Evolutionary conservation across 2,113 vertebrate genomes (phyloP).

Genomic region (Bufo gargarizans): DNA sequence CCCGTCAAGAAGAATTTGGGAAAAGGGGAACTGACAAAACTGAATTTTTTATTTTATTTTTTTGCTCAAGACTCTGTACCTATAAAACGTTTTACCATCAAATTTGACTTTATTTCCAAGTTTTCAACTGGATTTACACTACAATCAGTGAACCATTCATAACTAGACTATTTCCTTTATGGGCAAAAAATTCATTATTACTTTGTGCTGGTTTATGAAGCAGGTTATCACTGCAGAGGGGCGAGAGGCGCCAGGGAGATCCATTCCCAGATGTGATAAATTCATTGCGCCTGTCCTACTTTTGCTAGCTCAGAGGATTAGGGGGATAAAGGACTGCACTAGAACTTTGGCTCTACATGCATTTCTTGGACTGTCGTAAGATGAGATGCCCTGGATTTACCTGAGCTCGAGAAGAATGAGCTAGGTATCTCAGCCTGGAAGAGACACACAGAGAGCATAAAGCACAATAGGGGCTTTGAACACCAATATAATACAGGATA

Average conservation of each 20-base stretch:
- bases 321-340: conserved; percentile 20
- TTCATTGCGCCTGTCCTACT: conserved; percentile 34
- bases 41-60: background rate
- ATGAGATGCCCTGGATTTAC: conserved; percentile 39
- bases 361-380: conserved; percentile 37
- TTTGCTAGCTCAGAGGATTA: conserved; percentile 23
- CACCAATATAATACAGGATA: conserved; percentile 30
- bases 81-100: background rate
- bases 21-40: background rate
- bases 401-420: conserved; percentile 36
- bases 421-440: conserved; percentile 25
- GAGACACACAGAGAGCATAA: background rate
- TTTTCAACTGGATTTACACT: background rate
- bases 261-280: conserved; percentile 43
- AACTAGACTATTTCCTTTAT: conserved; percentile 11
- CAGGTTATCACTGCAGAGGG: conserved; percentile 31
- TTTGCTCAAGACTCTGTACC: background rate
- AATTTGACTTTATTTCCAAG: background rate
- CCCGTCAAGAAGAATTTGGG: background rate
- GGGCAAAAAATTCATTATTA: conserved; percentile 29
- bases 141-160: conserved; percentile 9
- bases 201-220: conserved; percentile 46
- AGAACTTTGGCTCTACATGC: conserved; percentile 10
- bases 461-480: conserved; percentile 45
- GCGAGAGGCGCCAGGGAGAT: background rate